A percentile compares a stretch with the other conserved stretches of the same genome.
These are phyloP conservation scores for Lumbricus terrestris DNA, from an alignment of 2,888 invertebrate genomes.

Conservation along the genomic window DNA sequence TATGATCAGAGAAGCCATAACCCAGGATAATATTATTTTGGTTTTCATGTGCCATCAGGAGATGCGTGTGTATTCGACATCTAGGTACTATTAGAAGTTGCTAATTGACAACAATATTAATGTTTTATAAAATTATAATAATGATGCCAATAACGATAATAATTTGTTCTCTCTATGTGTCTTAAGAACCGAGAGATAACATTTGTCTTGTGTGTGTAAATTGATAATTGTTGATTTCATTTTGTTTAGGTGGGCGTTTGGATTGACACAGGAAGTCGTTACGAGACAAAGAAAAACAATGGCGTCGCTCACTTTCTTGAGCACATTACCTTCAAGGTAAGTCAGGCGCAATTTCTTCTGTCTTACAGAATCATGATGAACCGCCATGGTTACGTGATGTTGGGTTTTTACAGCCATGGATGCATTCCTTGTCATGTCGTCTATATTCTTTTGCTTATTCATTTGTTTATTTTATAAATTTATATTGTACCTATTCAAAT, in stretches of 20 bases:
- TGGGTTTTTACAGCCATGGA: background rate
- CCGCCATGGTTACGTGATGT: background rate
- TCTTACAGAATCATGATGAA: background rate
- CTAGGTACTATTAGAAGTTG: no score
- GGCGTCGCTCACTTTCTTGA: slow-evolving; percentile 98
- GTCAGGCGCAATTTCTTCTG: no score
- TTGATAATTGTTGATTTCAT: background rate
- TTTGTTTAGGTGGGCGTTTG: slow-evolving; percentile 69
- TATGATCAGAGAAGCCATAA: no score
- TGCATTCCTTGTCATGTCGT: background rate
- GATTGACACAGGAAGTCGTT: slow-evolving; percentile 98
- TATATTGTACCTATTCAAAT: no score
- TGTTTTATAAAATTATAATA: background rate
- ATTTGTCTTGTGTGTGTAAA: no score
- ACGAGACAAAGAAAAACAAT: slow-evolving; percentile 87
- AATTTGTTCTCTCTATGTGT: background rate
- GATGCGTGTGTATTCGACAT: no score
- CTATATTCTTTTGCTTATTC: background rate
- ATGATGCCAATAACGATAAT: background rate
- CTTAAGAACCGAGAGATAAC: background rate
- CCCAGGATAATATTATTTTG: no score
- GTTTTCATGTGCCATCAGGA: no score
- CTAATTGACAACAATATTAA: background rate
- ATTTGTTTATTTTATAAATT: no score
- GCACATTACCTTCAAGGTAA: slow-evolving; percentile 93